Evolutionary conservation across 1,140 invertebrate species (phyloP).

Genomic region (Musca domestica): DNA sequence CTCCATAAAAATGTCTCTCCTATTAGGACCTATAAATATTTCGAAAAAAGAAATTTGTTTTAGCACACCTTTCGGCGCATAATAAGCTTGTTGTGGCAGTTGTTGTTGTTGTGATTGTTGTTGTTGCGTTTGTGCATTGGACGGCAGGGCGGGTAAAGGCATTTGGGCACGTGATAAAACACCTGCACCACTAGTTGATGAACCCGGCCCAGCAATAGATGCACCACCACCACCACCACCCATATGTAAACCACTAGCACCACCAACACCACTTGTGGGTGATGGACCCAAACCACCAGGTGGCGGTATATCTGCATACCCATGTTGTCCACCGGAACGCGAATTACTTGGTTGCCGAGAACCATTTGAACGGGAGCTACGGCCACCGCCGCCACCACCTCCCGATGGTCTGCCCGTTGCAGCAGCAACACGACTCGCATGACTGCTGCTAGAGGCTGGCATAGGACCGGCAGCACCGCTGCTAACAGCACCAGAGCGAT

Average conservation of each 20-base stretch:
- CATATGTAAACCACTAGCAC: conserved; percentile 22
- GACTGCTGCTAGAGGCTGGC: conserved; percentile 32
- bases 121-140: conserved; percentile 39
- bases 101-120: conserved; percentile 40
- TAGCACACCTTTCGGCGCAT: conserved; percentile 68
- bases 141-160: conserved; percentile 46
- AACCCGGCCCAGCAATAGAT: conserved; percentile 23
- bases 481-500: conserved; percentile 8
- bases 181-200: conserved; percentile 33
- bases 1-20: too few relatives aligned
- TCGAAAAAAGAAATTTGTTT: conserved; percentile 4
- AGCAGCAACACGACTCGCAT: conserved; percentile 38
- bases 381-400: conserved; percentile 52
- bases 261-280: conserved; percentile 14
- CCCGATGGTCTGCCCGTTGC: conserved; percentile 25
- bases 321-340: conserved; percentile 41
- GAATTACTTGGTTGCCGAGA: conserved; percentile 26
- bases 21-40: background rate
- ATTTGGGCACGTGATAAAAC: conserved; percentile 46
- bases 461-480: conserved; percentile 40
- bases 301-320: conserved; percentile 36
- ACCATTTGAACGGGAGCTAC: conserved; percentile 36
- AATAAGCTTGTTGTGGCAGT: conserved; percentile 63
- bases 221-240: conserved; percentile 16
- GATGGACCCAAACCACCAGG: conserved; percentile 8